A percentile compares a stretch with the other conserved stretches of the same genome.
These are phyloP conservation scores for human DNA, from an alignment of 2,113 vertebrate species.

Conservation along the genomic window DNA sequence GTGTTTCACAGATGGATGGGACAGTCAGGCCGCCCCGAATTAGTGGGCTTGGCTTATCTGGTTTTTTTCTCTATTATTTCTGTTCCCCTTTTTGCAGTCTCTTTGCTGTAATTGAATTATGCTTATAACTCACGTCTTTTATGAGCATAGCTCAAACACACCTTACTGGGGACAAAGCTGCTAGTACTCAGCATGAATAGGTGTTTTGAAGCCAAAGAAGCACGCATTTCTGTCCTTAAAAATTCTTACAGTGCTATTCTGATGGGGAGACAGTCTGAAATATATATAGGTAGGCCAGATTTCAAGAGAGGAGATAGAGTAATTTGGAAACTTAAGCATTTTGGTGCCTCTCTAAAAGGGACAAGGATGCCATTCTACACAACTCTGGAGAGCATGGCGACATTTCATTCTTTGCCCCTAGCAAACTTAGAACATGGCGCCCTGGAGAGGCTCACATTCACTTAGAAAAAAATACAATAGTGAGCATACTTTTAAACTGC, in stretches of 20 bases:
- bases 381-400: background rate
- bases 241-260: background rate
- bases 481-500: background rate
- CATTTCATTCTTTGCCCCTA: background rate
- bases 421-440: background rate
- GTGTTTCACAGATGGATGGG: background rate
- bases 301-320: background rate
- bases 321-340: background rate
- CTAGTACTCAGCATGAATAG: background rate
- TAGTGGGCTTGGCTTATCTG: background rate
- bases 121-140: background rate
- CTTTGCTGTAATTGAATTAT: background rate
- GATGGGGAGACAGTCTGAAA: background rate
- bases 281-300: background rate
- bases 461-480: background rate
- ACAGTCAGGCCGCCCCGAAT: background rate
- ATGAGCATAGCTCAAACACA: background rate
- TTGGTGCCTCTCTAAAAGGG: background rate
- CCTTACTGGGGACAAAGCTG: background rate
- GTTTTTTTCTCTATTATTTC: background rate
- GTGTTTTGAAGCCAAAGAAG: background rate
- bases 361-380: background rate
- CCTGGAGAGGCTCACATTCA: background rate
- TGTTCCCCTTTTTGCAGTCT: background rate
- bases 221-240: background rate